These are phyloP conservation scores for Urophycis tenuis DNA, from an alignment of 2,797 vertebrate species.

Conservation along the genomic window DNA sequence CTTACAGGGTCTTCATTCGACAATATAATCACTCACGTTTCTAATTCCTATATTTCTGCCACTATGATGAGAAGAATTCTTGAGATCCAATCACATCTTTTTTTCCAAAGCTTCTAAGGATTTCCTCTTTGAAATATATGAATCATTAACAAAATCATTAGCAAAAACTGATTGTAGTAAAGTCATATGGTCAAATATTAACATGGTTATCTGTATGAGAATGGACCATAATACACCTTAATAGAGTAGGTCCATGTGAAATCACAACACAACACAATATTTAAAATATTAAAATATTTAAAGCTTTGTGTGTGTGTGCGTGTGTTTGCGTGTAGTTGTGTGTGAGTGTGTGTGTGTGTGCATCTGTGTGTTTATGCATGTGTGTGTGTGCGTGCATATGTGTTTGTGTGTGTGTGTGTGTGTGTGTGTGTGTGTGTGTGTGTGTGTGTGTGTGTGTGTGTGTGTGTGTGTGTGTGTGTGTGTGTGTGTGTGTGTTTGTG, in stretches of 20 bases:
- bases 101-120: not conserved
- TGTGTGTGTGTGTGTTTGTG: not conserved
- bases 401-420: not conserved
- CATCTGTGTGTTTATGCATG: too few species aligned
- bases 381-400: not conserved
- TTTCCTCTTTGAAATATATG: not conserved
- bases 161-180: too few species aligned
- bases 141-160: not conserved
- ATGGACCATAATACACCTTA: too few species aligned
- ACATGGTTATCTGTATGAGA: too few species aligned
- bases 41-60: not conserved
- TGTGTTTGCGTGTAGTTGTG: not conserved
- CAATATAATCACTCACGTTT: too few species aligned
- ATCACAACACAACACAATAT: not conserved
- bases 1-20: not conserved
- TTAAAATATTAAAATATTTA: too few species aligned
- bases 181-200: not conserved
- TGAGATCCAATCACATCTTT: not conserved
- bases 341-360: not conserved
- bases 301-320: too few species aligned
- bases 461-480: too few species aligned
- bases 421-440: not conserved
- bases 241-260: too few species aligned
- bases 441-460: not conserved
- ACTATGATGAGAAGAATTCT: too few species aligned